Evolutionary conservation across 2,113 vertebrate species (phyloP).

Genomic region (Trogon melanurus): DNA sequence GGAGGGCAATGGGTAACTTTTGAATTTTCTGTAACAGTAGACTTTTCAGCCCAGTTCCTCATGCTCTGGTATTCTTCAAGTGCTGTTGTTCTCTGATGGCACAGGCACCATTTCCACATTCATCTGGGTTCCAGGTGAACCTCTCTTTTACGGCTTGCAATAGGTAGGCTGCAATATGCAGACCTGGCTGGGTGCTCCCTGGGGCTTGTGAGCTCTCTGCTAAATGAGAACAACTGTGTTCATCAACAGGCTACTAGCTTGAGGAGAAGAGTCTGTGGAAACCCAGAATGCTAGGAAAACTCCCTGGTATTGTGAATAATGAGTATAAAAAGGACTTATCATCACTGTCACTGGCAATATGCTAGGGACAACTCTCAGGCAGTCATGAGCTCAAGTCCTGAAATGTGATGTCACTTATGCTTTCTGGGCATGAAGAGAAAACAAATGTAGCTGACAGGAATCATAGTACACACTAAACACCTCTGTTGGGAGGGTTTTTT

Average conservation of each 20-base stretch:
- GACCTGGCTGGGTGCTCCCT: not conserved
- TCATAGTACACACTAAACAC: not conserved
- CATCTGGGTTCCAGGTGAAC: not conserved
- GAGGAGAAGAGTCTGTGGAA: not conserved
- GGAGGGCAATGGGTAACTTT: not conserved
- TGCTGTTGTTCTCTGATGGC: not conserved
- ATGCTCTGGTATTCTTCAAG: not conserved
- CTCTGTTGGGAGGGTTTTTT: not conserved
- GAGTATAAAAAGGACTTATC: not conserved
- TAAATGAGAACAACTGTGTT: not conserved
- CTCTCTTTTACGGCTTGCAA: not conserved
- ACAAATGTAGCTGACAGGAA: not conserved
- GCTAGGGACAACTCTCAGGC: not conserved
- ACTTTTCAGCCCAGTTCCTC: not conserved
- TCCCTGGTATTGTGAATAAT: not conserved
- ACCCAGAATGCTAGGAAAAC: not conserved
- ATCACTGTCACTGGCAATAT: not conserved
- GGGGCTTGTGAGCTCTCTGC: not conserved
- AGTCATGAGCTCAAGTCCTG: not conserved
- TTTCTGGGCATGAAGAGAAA: not conserved
- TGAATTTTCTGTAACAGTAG: not conserved
- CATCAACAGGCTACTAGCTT: not conserved
- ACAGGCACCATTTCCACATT: not conserved
- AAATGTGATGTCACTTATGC: not conserved
- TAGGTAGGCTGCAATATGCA: not conserved